Evolutionary conservation across 2,888 invertebrate genomes (phyloP).

Genomic region (Drosophila fulvimacula): DNA sequence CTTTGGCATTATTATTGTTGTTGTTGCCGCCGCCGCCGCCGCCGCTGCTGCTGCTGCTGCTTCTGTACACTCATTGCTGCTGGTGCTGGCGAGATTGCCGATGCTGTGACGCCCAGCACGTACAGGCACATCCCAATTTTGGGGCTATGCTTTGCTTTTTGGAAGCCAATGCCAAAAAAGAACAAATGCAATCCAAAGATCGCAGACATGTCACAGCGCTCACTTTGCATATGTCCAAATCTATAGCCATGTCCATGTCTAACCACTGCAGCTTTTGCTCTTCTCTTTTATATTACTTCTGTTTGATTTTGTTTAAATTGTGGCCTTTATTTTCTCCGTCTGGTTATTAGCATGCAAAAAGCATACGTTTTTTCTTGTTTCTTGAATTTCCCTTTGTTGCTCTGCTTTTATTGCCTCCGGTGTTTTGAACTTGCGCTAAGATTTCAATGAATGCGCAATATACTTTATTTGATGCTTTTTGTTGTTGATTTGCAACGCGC

Average conservation of each 20-base stretch:
- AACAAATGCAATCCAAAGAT: conserved; percentile 62
- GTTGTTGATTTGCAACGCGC: conserved; percentile 24
- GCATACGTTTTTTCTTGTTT: conserved; percentile 20
- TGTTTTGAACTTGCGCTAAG: conserved; percentile 57
- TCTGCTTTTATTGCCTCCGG: conserved; percentile 43
- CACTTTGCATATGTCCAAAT: conserved; percentile 47
- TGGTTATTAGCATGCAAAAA: conserved; percentile 47
- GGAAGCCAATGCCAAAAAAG: conserved; percentile 37
- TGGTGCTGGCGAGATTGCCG: conserved; percentile 49
- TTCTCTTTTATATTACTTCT: conserved; percentile 40
- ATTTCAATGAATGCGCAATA: conserved; percentile 54
- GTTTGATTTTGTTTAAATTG: conserved; percentile 73
- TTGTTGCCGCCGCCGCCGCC: conserved; percentile 29
- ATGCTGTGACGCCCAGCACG: conserved; percentile 70
- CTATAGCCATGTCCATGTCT: conserved; percentile 19
- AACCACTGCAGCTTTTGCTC: neutral
- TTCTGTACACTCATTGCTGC: conserved; percentile 28
- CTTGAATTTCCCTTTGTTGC: conserved; percentile 10
- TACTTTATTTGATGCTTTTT: conserved; percentile 30
- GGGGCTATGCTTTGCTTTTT: conserved; percentile 39
- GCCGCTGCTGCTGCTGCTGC: conserved; percentile 33
- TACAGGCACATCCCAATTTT: conserved; percentile 69
- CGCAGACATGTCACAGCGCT: conserved; percentile 47
- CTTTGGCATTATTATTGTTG: conserved; percentile 32
- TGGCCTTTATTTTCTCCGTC: conserved; percentile 28